A percentile compares a stretch with the other conserved stretches of the same genome.
Evolutionary conservation across 2,797 vertebrate species (phyloP).

Genomic region (Orestias chungarensis): DNA sequence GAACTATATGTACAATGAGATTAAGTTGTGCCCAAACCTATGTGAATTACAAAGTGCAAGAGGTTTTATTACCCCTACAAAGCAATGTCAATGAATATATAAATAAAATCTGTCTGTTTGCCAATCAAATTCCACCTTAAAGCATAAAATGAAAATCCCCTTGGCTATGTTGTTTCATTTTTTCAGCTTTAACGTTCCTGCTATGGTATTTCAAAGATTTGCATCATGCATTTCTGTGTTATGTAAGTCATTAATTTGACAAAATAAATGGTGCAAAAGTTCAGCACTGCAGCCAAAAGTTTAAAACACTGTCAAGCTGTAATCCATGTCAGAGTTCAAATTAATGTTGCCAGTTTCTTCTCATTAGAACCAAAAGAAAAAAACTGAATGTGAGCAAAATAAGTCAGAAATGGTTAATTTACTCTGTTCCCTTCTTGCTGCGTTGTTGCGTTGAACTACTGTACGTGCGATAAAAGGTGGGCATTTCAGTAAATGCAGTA

Average conservation of each 20-base stretch:
- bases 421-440: constrained; percentile 12
- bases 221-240: constrained; percentile 54
- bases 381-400: constrained; percentile 11
- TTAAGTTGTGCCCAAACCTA: neutral
- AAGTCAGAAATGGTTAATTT: constrained; percentile 12
- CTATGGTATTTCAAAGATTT: constrained; percentile 53
- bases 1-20: neutral
- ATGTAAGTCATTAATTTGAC: constrained; percentile 43
- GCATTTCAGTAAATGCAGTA: constrained; percentile 13
- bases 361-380: constrained; percentile 30
- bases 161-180: neutral
- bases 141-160: constrained; percentile 6
- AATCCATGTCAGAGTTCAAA: constrained; percentile 16
- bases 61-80: neutral
- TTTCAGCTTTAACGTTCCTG: constrained; percentile 12
- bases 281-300: constrained; percentile 34
- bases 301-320: constrained; percentile 39
- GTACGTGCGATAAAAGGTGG: neutral
- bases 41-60: neutral
- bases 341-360: constrained; percentile 12
- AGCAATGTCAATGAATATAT: neutral
- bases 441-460: constrained; percentile 14
- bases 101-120: neutral
- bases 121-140: constrained; percentile 22
- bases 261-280: constrained; percentile 51